phyloP scores from a whole-genome alignment of 2,797 vertebrate genomes.

The Apogon talboti region DNA sequence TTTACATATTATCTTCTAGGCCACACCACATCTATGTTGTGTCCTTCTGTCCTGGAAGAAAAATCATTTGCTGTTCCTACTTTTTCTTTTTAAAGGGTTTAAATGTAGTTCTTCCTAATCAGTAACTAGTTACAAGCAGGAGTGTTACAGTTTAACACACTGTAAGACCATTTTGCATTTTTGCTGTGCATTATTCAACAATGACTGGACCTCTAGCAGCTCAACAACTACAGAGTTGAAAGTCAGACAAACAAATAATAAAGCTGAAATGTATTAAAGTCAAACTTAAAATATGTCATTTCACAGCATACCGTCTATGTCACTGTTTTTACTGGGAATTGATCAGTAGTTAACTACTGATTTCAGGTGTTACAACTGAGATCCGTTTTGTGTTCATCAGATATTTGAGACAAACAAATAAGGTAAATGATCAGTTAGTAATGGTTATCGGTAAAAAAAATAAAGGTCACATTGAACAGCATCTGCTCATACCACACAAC shows the following conservation, averaged over 20 bases:
- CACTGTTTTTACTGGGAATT: not conserved
- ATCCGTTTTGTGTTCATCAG: conserved; percentile 21
- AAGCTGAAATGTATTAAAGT: conserved; percentile 6
- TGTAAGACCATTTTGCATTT: too few relatives aligned
- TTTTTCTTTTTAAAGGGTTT: too few relatives aligned
- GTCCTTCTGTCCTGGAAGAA: too few relatives aligned
- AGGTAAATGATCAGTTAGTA: conserved; percentile 48
- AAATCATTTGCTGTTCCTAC: too few relatives aligned
- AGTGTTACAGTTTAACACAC: too few relatives aligned
- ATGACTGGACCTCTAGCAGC: not conserved
- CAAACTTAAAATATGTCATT: not conserved
- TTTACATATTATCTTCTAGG: too few relatives aligned
- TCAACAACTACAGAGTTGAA: not conserved
- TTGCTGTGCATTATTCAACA: too few relatives aligned
- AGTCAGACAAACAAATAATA: not conserved
- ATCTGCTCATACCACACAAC: conserved; percentile 67
- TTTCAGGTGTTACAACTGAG: conserved; percentile 5
- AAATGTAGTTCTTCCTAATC: too few relatives aligned
- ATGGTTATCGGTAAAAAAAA: conserved; percentile 16
- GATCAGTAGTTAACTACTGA: not conserved
- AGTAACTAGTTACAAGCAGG: too few relatives aligned
- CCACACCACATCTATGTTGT: too few relatives aligned
- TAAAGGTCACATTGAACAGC: conserved; percentile 57
- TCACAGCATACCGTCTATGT: not conserved
- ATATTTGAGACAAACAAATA: conserved; percentile 37